Evolutionary conservation across 2,797 vertebrate species (phyloP).

Genomic region (Tadarida brasiliensis): DNA sequence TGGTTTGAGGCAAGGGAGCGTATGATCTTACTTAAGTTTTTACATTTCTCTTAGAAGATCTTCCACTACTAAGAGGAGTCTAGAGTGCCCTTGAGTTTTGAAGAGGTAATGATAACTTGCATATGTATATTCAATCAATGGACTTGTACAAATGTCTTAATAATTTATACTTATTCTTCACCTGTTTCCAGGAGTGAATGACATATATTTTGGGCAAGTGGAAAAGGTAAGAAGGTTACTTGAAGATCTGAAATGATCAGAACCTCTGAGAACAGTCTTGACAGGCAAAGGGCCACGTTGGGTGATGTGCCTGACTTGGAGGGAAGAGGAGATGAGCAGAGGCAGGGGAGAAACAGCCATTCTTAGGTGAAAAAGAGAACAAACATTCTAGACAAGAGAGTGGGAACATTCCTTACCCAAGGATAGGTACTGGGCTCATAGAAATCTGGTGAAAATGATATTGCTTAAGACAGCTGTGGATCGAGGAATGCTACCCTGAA

Average conservation of each 20-base stretch:
- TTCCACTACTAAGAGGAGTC: neutral
- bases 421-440: neutral
- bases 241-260: neutral
- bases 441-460: neutral
- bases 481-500: neutral
- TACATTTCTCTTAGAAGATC: neutral
- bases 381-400: neutral
- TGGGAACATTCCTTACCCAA: neutral
- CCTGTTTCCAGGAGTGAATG: neutral
- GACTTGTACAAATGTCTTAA: neutral
- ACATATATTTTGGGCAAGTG: neutral
- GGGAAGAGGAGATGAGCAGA: neutral
- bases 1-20: neutral
- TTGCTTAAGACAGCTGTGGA: neutral
- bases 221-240: neutral
- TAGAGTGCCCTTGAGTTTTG: neutral
- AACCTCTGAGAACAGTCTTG: slow-evolving; percentile 41
- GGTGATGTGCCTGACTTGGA: neutral
- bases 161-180: neutral
- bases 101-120: neutral
- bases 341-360: neutral
- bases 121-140: neutral
- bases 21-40: neutral
- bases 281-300: neutral
- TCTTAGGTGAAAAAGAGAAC: neutral